Base-by-base conservation (phyloP, 1,140 invertebrate genomes). In the Stenopsyche tienmushanensis region DNA sequence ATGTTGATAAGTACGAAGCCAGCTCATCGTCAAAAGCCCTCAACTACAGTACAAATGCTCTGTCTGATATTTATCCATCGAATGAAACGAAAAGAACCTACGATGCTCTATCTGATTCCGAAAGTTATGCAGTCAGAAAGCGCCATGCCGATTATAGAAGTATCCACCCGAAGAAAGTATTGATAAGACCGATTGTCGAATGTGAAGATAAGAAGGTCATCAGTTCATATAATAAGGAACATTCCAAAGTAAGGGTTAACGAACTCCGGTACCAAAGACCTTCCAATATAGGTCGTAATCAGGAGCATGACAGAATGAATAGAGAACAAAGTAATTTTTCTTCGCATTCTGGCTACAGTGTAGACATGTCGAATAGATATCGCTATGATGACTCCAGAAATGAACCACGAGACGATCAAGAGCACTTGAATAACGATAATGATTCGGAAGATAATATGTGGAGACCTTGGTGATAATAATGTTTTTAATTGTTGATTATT, bases 161-260 rank as follows among this genome's bases (percentile, higher is more conserved):
- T 47, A 66, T 70, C 25, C 68, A 70, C 58, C 68, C 68, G 0
- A 70, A 70, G 34, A 70, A 70, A 41, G 64, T 63, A 15, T 66
- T 70, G 39, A 66, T 70, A 18, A 20, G 64, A 24, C 59, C 44
- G 47, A 59, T 47, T 15, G 53, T 53, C 20, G 44, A 60, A 23
- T 26, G 41, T 13, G 26, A 52, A 41, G 29, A 62, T 15, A 18
- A 44, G 1, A 58, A 68, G 13, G 23, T n/a, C 8, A 18, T 23
- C 9, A 42, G n/a, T 34, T 15, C 17, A 17, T 42, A 21, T 20
- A 24, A 29, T 42, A n/a, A 58, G 15, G 50, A 39, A 3, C 26
- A 10, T 20, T 0, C 49, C 26, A 34, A 10, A 15, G 10, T 34
- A 34, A 18, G 23, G 41, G 5, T 23, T 20, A 58, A 23, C 25